phyloP scores from a whole-genome alignment of 2,888 invertebrate species.

The Acleris cristana region DNA sequence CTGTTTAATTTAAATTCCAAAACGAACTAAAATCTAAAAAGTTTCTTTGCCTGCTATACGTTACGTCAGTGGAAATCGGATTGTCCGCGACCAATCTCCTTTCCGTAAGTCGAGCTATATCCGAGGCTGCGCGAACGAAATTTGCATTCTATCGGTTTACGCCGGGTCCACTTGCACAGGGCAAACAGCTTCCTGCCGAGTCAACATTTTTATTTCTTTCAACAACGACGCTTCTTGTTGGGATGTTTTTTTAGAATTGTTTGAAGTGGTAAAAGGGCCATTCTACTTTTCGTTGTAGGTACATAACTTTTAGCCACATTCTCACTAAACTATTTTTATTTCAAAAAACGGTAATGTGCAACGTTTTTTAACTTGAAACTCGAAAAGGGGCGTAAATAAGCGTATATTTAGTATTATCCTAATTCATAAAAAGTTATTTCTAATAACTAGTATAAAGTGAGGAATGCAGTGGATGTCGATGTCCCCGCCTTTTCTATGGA shows the following conservation, averaged over 20 bases:
- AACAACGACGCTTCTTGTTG: slow-evolving; percentile 35
- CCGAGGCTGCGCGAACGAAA: slow-evolving; percentile 46
- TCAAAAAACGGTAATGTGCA: too few species aligned
- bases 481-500: too few species aligned
- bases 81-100: slow-evolving; percentile 33
- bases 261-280: background rate
- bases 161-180: slow-evolving; percentile 48
- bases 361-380: too few species aligned
- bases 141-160: slow-evolving; percentile 70
- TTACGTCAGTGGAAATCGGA: slow-evolving; percentile 21
- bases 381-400: too few species aligned
- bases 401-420: too few species aligned
- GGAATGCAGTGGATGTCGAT: too few species aligned
- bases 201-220: slow-evolving; percentile 56
- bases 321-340: too few species aligned
- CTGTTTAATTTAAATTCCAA: background rate
- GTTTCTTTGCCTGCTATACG: background rate
- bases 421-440: too few species aligned
- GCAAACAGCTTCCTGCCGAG: slow-evolving; percentile 56
- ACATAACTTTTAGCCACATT: too few species aligned
- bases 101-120: slow-evolving; percentile 30
- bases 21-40: background rate
- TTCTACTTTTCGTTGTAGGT: too few species aligned
- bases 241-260: slow-evolving; percentile 29
- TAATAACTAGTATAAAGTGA: too few species aligned